Evolutionary conservation across 2,888 invertebrate genomes (phyloP), one percentile per base, ranked within the genome.

Genomic region (Carpatolechia fugitivella): DNA sequence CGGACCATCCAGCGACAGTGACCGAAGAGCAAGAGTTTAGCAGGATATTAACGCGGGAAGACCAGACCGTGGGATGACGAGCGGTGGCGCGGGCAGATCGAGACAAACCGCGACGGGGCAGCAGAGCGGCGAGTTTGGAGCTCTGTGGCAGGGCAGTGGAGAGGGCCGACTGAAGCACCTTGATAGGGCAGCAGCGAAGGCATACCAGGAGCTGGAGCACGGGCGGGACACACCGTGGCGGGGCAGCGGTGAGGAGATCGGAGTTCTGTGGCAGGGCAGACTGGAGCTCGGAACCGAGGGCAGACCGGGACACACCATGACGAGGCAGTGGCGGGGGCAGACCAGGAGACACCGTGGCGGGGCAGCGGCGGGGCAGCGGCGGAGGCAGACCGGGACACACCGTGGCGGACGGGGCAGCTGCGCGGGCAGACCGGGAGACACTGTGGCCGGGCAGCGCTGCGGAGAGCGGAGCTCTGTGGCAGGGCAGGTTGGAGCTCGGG

Each of bases 211-310:
- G 33, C 18, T 1, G 16, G 18, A 11, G 11, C 16, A 13, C 33
- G 20, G 44, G 14, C n/a, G n/a, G n/a, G 53, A 54, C 50, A 48
- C 35, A 44, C 54, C 52, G 50, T 52, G 54, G 38, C 55, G 51
- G 54, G 49, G 29, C 7, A 16, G n/a, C n/a, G n/a, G n/a, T n/a
- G n/a, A n/a, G n/a, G n/a, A n/a, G n/a, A n/a, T n/a, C n/a, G n/a
- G n/a, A n/a, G n/a, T n/a, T n/a, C n/a, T n/a, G n/a, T n/a, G n/a
- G n/a, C n/a, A n/a, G n/a, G n/a, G n/a, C n/a, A n/a, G n/a, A n/a
- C n/a, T n/a, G n/a, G n/a, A n/a, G n/a, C n/a, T n/a, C n/a, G n/a
- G 14, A 50, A 40, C 24, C 11, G 29, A 3, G 30, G 41, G 30
- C 41, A 18, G 47, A 14, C 20, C 24, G 31, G 14, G 40, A 18